Evolutionary conservation across 2,797 vertebrate genomes (phyloP), one percentile per base, ranked within the genome.

Genomic region (Labroides dimidiatus): DNA sequence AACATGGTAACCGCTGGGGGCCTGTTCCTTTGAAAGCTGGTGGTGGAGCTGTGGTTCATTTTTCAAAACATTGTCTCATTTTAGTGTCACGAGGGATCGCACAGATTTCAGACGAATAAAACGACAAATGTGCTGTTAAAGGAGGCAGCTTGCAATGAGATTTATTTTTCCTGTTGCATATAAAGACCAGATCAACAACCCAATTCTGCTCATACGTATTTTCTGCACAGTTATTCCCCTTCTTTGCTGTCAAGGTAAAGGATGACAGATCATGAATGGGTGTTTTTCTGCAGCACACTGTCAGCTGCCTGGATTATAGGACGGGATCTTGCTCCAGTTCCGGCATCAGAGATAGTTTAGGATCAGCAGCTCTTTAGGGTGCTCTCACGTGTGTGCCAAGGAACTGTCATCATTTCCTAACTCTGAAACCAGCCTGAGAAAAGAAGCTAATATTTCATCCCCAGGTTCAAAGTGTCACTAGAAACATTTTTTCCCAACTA

Each of bases 21-120:
- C 50, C 14, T 62, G 20, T 55, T 57, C 43, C 47, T 72, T 52
- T 64, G 14, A 68, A 42, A 70, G 42, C 11, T 14, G 53, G 15
- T 5, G 10, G 37, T 9, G 21, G 23, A 44, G 20, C 10, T 50
- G 16, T 43, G 42, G 6, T 37, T 37, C 11, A 23, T 69, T 55
- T 81, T 54, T 58, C 21, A 55, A 56, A 71, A 10, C 43, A 10
- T 27, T 41, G 16, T 56, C 17, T 30, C 37, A n/a, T 13, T 43
- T 33, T 52, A 30, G 17, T 19, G 21, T 37, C 37, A 49, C 13
- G 13, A 48, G 43, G 10, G 47, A 70, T 57, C 27, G 12, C 3
- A 36, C 21, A 53, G 20, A 53, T 19, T 43, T 67, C 39, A 66
- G n/a, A 39, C 36, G 10, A 45, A 58, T 11, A 15, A 41, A 39